Conservation (phyloP, 2,113 vertebrate genomes). For the Vidua chalybeata region DNA sequence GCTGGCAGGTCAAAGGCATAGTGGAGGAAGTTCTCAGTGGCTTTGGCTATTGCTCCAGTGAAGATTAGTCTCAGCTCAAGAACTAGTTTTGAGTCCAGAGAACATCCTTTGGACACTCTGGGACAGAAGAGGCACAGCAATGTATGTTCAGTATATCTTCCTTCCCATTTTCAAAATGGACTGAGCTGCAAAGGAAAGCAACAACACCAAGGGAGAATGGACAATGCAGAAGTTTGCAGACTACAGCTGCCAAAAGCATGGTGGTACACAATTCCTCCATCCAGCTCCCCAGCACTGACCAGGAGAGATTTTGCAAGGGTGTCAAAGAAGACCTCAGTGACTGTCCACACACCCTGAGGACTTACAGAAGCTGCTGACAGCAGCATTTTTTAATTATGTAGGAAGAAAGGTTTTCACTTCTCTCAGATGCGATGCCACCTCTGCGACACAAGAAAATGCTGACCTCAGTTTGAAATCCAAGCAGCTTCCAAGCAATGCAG, state of each 20-base stretch:
- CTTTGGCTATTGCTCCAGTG: not conserved
- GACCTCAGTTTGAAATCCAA: not conserved
- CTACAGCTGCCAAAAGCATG: not conserved
- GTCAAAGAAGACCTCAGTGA: not conserved
- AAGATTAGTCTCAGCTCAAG: not conserved
- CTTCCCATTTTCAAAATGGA: not conserved
- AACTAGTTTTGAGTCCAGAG: not conserved
- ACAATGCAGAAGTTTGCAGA: not conserved
- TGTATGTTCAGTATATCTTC: not conserved
- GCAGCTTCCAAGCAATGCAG: not conserved
- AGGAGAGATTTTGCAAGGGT: not conserved
- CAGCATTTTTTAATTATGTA: not conserved
- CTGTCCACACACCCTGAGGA: not conserved
- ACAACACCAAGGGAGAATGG: not conserved
- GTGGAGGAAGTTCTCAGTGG: not conserved
- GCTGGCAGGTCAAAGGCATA: not conserved
- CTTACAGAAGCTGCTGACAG: not conserved
- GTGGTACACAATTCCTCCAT: accelerated
- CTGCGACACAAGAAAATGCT: not conserved
- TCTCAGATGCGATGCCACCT: not conserved
- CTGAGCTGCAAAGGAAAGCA: not conserved
- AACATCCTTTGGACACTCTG: not conserved
- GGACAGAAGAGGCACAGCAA: not conserved
- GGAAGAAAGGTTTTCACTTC: not conserved
- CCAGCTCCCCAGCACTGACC: not conserved